Conservation (phyloP, 2,888 invertebrate genomes). For the Sepiola atlantica region DNA sequence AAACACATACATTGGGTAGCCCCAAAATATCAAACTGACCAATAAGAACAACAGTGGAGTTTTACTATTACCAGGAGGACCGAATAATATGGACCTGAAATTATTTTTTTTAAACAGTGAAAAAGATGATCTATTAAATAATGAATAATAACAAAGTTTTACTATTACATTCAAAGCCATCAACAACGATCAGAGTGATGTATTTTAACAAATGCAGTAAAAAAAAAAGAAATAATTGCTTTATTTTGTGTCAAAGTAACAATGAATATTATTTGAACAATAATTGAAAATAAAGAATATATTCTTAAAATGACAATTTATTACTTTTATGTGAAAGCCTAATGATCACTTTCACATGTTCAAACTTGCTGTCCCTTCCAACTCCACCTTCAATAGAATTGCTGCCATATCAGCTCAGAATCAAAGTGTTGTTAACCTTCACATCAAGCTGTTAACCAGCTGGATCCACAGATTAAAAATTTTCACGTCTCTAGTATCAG, state of each 20-base stretch:
- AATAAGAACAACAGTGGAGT: constrained; percentile 89
- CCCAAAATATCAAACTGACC: constrained; percentile 90
- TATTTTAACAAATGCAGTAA: neutral
- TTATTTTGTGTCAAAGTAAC: neutral
- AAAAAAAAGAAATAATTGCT: neutral
- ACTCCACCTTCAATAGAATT: too few species aligned
- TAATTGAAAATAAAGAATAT: neutral
- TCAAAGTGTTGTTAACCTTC: too few species aligned
- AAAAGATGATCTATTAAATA: neutral
- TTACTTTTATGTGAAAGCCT: too few species aligned
- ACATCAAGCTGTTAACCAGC: too few species aligned
- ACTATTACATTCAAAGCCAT: neutral
- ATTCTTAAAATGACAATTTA: neutral
- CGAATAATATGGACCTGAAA: constrained; percentile 86
- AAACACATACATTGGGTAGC: constrained; percentile 93
- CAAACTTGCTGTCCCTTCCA: too few species aligned
- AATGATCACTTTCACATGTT: too few species aligned
- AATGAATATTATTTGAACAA: neutral
- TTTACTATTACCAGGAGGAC: constrained; percentile 92
- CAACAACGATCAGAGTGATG: neutral
- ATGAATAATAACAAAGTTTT: neutral
- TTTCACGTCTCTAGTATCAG: too few species aligned
- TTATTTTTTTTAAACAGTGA: neutral
- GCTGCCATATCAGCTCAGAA: too few species aligned
- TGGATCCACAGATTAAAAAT: too few species aligned